Base-by-base conservation (phyloP, 1,140 invertebrate genomes). In the Macrobrachium nipponense region DNA sequence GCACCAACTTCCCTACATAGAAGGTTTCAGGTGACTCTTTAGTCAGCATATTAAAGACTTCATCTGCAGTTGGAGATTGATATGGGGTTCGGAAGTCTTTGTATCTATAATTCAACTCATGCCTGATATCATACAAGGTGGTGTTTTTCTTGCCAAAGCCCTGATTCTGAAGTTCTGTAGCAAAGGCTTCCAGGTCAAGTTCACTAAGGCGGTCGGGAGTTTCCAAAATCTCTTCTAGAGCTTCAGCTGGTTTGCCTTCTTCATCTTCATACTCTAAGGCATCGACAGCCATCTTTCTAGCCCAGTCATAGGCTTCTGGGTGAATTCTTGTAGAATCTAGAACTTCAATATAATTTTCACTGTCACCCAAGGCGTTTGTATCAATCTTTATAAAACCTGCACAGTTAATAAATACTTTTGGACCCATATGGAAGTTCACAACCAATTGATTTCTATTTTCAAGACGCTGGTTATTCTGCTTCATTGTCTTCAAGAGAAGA, bases 371-470 rank as follows among this genome's bases (percentile, higher is more conserved):
- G 88, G 96, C 96, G 89, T 96, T 97, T 0, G 98, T 99, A 89
- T 99, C 98, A 87, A 99, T 99, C 92, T 98, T 99, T 36, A 99
- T 98, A 90, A 99, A 99, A 60, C 98, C 99, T 62, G 98, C 97
- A 92, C 98, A 99, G 91, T 99, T 99, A 87, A 99, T 97, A 89
- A 99, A 99, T 0, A 99, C 97, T 92, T 98, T 99, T 0, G 98
- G 98, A 5, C 98, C 98, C 96, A 99, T 96, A 89, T 98, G 96
- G 92, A 97, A 99, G 5, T 95, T 93, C 0, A 97, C 98, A 1
- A 99, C 97, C 2, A 99, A 92, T 90, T 99, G 98, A 0, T 97
- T 98, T 91, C 98, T 93, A 91, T 98, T 99, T 91, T 99, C 97
- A 36, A 99, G 90, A 58, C 97, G 93, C 90, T 97, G 96, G 92